These are phyloP conservation scores for Netelia inedita DNA, from an alignment of 2,888 invertebrate species.

Conservation along the genomic window DNA sequence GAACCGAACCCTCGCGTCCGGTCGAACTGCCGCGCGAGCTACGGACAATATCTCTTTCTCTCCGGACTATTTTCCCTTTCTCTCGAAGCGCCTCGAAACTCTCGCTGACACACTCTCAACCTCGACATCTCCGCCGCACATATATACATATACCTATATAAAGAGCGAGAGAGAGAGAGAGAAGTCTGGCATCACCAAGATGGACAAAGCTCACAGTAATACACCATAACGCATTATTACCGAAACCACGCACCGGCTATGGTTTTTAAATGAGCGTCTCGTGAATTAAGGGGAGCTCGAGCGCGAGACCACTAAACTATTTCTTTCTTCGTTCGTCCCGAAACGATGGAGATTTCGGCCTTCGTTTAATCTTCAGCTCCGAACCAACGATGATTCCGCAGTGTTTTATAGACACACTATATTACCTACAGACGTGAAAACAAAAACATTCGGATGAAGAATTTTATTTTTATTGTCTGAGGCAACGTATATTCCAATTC, in stretches of 20 bases:
- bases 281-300: slow-evolving; percentile 4
- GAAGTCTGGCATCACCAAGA: slow-evolving; percentile 39
- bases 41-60: slow-evolving; percentile 58
- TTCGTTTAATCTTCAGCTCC: slow-evolving; percentile 37
- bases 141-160: background rate
- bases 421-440: background rate
- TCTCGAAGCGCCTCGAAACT: slow-evolving; percentile 41
- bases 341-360: slow-evolving; percentile 32
- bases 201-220: slow-evolving; percentile 62
- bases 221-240: slow-evolving; percentile 61
- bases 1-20: slow-evolving; percentile 80
- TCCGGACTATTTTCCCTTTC: slow-evolving; percentile 57
- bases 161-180: background rate
- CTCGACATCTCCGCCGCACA: slow-evolving; percentile 32
- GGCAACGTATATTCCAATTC: too few species aligned
- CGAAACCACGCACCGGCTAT: slow-evolving; percentile 24
- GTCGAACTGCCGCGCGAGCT: slow-evolving; percentile 62
- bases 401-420: background rate
- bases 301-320: background rate
- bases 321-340: background rate
- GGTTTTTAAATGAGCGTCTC: slow-evolving; percentile 6
- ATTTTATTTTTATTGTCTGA: background rate
- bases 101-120: slow-evolving; percentile 35
- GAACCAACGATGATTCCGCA: background rate
- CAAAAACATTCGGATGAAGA: background rate